Evolutionary conservation across 2,797 vertebrate genomes (phyloP).

Genomic region (Coilia nasus): DNA sequence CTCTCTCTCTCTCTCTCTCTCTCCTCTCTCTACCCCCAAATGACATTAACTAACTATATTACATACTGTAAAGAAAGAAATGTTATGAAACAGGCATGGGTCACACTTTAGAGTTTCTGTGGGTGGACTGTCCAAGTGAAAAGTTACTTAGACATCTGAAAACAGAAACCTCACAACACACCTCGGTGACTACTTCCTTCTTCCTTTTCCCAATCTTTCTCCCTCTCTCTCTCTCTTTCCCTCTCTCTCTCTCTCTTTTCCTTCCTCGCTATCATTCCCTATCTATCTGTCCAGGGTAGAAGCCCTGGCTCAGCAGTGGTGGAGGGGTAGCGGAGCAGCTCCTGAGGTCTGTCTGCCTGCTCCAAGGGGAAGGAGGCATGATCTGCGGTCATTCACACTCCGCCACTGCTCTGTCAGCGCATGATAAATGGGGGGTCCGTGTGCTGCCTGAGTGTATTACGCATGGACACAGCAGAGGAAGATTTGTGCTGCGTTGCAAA

Average conservation of each 20-base stretch:
- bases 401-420: neutral
- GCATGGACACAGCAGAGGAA: neutral
- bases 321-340: neutral
- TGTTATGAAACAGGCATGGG: too few relatives aligned
- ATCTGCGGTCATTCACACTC: neutral
- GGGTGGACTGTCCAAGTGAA: too few relatives aligned
- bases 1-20: too few relatives aligned
- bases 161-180: too few relatives aligned
- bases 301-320: neutral
- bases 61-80: too few relatives aligned
- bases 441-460: neutral
- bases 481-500: neutral
- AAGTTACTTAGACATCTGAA: too few relatives aligned
- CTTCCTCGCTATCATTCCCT: neutral
- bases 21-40: too few relatives aligned
- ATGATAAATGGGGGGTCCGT: neutral
- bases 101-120: too few relatives aligned
- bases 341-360: neutral
- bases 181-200: too few relatives aligned
- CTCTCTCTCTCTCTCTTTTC: neutral
- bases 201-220: too few relatives aligned
- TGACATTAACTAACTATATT: too few relatives aligned
- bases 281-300: neutral
- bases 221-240: neutral
- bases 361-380: conserved; percentile 3